Evolutionary conservation across 2,888 invertebrate genomes (phyloP).

Genomic region (Pammene fasciana): DNA sequence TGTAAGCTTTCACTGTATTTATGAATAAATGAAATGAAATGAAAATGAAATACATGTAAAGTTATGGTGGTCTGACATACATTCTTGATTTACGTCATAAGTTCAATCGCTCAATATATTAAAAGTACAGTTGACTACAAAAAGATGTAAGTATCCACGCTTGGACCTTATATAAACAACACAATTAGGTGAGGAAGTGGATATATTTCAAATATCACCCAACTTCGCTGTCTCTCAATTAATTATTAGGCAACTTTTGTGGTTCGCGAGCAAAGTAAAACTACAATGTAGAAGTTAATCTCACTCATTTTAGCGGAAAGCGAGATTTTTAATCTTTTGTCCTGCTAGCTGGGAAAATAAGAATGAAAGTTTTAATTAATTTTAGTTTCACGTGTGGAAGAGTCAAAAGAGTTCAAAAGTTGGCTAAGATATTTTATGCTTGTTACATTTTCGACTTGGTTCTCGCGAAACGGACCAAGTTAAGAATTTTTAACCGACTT

Average conservation of each 20-base stretch:
- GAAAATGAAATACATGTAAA: too few species aligned
- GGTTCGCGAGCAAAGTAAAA: conserved; percentile 6
- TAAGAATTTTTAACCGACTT: too few species aligned
- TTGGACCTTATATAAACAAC: too few species aligned
- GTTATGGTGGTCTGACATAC: background rate
- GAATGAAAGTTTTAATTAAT: conserved; percentile 3
- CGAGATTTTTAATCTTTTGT: conserved; percentile 5
- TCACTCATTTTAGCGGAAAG: background rate
- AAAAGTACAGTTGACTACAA: too few species aligned
- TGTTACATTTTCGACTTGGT: too few species aligned
- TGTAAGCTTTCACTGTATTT: too few species aligned
- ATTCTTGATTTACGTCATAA: too few species aligned
- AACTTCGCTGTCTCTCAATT: background rate
- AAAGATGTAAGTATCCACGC: too few species aligned
- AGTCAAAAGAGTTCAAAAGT: background rate
- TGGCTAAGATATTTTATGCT: background rate
- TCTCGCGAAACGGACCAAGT: too few species aligned
- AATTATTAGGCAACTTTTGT: background rate
- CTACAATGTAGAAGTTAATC: conserved; percentile 11
- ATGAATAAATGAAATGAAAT: too few species aligned
- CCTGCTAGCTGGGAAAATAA: background rate
- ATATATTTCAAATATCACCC: background rate
- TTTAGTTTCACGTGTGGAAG: background rate
- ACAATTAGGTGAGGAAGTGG: too few species aligned
- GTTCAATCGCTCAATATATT: too few species aligned